Evolutionary conservation across 2,113 vertebrate genomes (phyloP).

Genomic region (Thalassoma bifasciatum): DNA sequence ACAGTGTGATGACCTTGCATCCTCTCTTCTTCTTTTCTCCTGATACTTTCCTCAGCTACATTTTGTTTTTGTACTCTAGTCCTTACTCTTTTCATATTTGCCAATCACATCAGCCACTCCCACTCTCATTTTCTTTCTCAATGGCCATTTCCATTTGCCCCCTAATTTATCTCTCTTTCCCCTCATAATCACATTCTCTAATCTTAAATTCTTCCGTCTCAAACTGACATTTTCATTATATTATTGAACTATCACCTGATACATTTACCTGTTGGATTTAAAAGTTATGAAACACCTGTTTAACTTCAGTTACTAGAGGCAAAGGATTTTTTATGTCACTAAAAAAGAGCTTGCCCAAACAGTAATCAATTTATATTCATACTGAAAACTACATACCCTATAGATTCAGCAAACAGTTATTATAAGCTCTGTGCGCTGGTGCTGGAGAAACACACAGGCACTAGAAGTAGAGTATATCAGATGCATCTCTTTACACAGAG

Average conservation of each 20-base stretch:
- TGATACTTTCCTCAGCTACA: not conserved
- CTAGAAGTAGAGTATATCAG: conserved; percentile 22
- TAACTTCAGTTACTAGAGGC: too few relatives aligned
- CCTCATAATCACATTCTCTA: not conserved
- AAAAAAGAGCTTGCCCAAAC: too few relatives aligned
- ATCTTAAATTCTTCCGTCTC: not conserved
- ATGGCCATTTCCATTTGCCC: not conserved
- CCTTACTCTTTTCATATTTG: conserved; percentile 1
- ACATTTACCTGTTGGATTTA: too few relatives aligned
- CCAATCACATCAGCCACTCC: conserved; percentile 30
- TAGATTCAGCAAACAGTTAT: not conserved
- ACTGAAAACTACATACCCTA: too few relatives aligned
- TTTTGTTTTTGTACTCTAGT: conserved; percentile 6
- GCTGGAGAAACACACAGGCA: not conserved
- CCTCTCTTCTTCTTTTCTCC: not conserved
- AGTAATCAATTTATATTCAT: too few relatives aligned
- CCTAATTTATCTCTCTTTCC: not conserved
- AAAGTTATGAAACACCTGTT: too few relatives aligned
- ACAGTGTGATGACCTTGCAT: not conserved
- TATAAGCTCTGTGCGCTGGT: not conserved
- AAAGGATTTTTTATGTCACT: too few relatives aligned
- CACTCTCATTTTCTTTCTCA: conserved; percentile 6
- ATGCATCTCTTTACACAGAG: conserved; percentile 2
- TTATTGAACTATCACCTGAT: too few relatives aligned
- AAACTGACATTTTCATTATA: not conserved